phyloP scores from a whole-genome alignment of 2,888 invertebrate genomes.

The Syrphus vitripennis region DNA sequence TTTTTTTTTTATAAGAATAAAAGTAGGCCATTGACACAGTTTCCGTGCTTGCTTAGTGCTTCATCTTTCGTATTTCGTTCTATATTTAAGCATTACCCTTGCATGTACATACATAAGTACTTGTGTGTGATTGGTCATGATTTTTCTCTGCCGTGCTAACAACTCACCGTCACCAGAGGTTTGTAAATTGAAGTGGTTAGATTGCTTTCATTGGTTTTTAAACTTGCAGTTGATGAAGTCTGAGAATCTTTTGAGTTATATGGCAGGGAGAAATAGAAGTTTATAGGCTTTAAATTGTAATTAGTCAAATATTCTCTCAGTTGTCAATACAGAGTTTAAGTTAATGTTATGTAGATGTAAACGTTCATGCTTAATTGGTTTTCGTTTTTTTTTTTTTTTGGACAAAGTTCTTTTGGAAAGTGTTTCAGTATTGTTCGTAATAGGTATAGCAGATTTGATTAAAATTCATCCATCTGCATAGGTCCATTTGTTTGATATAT shows the following conservation, averaged over 20 bases:
- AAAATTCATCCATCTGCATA: too few relatives aligned
- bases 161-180: neutral
- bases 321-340: neutral
- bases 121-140: slow-evolving; percentile 58
- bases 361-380: too few relatives aligned
- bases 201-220: slow-evolving; percentile 42
- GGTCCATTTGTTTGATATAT: too few relatives aligned
- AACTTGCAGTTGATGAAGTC: neutral
- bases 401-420: neutral
- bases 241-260: slow-evolving; percentile 24
- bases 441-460: too few relatives aligned
- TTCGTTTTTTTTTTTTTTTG: neutral
- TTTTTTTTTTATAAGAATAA: slow-evolving; percentile 5
- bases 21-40: slow-evolving; percentile 67
- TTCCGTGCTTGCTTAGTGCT: slow-evolving; percentile 42
- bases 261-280: neutral
- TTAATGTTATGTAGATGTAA: neutral
- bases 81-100: slow-evolving; percentile 41
- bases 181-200: slow-evolving; percentile 48
- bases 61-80: slow-evolving; percentile 44
- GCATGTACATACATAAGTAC: neutral
- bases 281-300: slow-evolving; percentile 14
- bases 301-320: neutral
- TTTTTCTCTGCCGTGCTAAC: slow-evolving; percentile 27
- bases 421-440: too few relatives aligned